Base-by-base conservation (phyloP, 2,797 vertebrate species). In the Loris lydekkerianus region DNA sequence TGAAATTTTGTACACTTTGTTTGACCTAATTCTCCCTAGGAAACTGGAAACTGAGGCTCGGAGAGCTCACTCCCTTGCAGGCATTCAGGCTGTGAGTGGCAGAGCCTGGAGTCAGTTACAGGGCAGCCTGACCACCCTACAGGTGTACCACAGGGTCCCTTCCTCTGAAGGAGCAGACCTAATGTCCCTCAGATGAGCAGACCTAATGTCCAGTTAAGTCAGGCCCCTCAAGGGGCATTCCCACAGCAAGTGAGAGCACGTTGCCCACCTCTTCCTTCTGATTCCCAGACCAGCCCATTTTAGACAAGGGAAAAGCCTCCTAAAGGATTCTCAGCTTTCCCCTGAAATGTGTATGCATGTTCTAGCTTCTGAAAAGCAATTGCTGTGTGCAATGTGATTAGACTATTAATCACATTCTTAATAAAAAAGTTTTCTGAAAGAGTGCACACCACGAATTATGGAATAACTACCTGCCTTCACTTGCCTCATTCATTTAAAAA, bases 361-460 rank as follows among this genome's bases (percentile, higher is more conserved):
- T 97, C 82, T 73, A 89, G 87, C 14, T 43, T 96, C 96, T 96
- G 97, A 97, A 78, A 91, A 91, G 96, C 96, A 72, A 75, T 37
- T 31, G 82, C 95, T 97, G 80, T 23, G 18, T n/a, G 83, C 70
- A 89, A 69, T 69, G 53, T 96, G 97, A 91, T 92, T 97, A 85
- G 96, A 97, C 96, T 97, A 97, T 97, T 98, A 98, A 98, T 98
- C 96, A 98, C 98, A 97, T 97, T 98, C 96, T 98, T 97, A 98
- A 98, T 97, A 97, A 97, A 98, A 96, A 88, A 46, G 88, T 92
- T 97, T 98, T 98, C 93, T 96, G 94, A 97, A 98, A 97, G 95
- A 97, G 85, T 97, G 90, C 92, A 91, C 87, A 88, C 77, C 75
- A 97, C 98, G 97, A 98, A 98, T 98, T 98, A 98, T 98, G 90